Evolutionary conservation across 2,888 invertebrate genomes (phyloP), one percentile per base, ranked within the genome.

Genomic region (Drosophila siamana): DNA sequence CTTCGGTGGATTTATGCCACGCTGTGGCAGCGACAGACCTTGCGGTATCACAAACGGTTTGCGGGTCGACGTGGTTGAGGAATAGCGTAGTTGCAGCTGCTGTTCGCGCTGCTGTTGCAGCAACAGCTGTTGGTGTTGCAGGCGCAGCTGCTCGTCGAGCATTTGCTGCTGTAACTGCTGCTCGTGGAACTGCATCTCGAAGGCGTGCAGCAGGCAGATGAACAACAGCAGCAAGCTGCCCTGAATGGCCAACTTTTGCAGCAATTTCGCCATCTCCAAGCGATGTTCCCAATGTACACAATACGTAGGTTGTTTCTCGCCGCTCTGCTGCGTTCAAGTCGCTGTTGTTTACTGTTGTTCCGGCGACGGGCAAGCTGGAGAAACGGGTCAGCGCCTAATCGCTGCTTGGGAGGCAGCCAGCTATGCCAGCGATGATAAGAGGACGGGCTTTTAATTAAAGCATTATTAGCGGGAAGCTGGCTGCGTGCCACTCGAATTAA

Each of bases 41-140:
- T 85, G 78, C 1, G 80, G 74, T 9, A 88, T 80, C 38, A 89
- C 66, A 41, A 78, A 80, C 2, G 91, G 91, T n/a, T 78, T 82
- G 2, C 74, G 76, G 6, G 86, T 90, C 26, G 90, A 86, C 9
- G 91, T 83, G 5, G 91, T 90, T n/a, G 90, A 89, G 5, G 86
- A 83, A 47, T 82, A 80, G 8, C 86, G 55, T 36, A 62, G 74
- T 7, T 72, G 78, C 8, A 65, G 30, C 67, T 64, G 87, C 26
- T 74, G 82, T 30, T 87, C 85, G 1, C 81, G 77, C 43, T 87
- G 86, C 47, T 72, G 68, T 22, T 82, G 66, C 60, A 61, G 61
- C 54, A 73, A 46, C 43, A 46, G 55, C n/a, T 74, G 82, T 46
- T 69, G 70, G 24, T 85, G 79, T 2, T 74, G 69, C 43, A 80